Evolutionary conservation across 2,113 vertebrate genomes (phyloP).

Genomic region (Todiramphus saurophagus): DNA sequence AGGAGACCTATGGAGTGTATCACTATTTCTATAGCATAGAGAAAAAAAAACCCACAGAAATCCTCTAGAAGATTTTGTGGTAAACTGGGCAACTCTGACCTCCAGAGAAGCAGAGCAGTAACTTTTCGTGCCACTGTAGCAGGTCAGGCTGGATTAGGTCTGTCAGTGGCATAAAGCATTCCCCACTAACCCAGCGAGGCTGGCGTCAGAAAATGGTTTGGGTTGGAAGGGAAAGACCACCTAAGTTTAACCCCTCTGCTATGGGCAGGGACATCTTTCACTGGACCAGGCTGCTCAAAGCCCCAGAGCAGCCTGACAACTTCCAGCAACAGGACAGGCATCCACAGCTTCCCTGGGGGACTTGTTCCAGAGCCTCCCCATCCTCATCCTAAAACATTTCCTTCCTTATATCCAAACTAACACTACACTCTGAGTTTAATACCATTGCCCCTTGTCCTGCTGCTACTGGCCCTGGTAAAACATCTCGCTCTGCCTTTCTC

Average conservation of each 20-base stretch:
- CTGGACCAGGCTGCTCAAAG: rapidly evolving
- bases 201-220: background rate
- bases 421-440: background rate
- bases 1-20: background rate
- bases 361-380: background rate
- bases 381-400: background rate
- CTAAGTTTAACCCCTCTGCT: background rate
- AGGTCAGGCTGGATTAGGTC: background rate
- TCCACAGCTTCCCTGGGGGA: background rate
- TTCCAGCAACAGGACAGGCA: background rate
- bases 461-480: background rate
- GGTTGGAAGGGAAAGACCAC: background rate
- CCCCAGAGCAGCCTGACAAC: background rate
- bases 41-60: background rate
- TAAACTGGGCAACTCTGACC: background rate
- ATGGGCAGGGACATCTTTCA: background rate
- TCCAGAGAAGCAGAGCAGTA: background rate
- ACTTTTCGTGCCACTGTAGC: background rate
- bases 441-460: too few species aligned
- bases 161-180: background rate
- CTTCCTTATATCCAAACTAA: too few species aligned
- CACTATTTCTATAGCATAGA: background rate
- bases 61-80: background rate
- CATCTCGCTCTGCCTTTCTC: background rate
- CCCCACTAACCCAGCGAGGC: background rate